Percentiles rank a stretch among this genome's conserved stretches.
Evolutionary conservation across 2,113 vertebrate species (phyloP).

Genomic region (Zonotrichia leucophrys): DNA sequence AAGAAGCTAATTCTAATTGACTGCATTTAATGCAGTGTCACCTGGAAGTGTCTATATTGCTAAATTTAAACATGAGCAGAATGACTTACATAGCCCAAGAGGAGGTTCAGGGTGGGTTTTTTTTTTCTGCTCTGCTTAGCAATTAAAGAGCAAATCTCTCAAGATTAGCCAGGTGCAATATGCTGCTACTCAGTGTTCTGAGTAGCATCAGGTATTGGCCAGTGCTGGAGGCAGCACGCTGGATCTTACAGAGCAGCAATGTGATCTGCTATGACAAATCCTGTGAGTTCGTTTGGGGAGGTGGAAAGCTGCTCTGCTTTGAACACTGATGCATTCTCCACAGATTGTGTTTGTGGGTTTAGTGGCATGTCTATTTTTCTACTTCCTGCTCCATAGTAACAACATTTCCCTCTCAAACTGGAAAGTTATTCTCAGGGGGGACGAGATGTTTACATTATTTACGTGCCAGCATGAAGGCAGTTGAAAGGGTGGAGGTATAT

Average conservation of each 20-base stretch:
- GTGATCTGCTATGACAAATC: conserved; percentile 14
- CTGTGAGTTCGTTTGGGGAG: not conserved
- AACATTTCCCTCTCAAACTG: not conserved
- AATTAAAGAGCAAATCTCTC: conserved; percentile 11
- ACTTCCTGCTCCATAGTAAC: not conserved
- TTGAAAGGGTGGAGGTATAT: not conserved
- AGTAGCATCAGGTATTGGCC: not conserved
- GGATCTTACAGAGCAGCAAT: not conserved
- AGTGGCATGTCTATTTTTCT: not conserved
- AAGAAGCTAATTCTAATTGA: conserved; percentile 34
- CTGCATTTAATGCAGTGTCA: conserved; percentile 13
- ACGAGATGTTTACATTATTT: not conserved
- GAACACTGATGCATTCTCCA: not conserved
- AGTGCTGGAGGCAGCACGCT: not conserved
- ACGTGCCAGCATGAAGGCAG: not conserved
- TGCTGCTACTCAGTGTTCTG: not conserved
- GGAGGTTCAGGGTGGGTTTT: not conserved
- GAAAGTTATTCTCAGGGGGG: not conserved
- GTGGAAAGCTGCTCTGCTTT: not conserved
- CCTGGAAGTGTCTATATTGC: conserved; percentile 1
- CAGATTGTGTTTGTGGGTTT: not conserved
- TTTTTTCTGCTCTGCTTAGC: not conserved
- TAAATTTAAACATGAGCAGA: conserved; percentile 20
- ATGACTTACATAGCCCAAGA: conserved; percentile 5
- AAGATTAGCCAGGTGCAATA: conserved; percentile 39